A percentile compares a stretch with the other conserved stretches of the same genome.
These are phyloP conservation scores for Alloscopus bannaensis DNA, from an alignment of 2,888 invertebrate species.

Conservation along the genomic window DNA sequence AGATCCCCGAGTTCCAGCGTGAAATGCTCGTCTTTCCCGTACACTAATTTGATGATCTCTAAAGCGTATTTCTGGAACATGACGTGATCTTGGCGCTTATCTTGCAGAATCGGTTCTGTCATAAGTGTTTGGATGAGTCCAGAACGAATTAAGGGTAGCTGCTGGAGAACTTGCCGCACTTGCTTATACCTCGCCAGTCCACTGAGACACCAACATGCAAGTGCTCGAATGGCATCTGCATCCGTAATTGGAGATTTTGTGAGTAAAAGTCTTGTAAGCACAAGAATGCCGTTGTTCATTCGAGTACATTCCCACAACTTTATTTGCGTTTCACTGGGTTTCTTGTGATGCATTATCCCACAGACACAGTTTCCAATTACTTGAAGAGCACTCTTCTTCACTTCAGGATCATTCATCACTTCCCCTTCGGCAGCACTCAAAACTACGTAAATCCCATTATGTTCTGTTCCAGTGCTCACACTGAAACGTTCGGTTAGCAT, in stretches of 20 bases:
- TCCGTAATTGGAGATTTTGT: conserved; percentile 90
- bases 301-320: conserved; percentile 96
- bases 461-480: conserved; percentile 84
- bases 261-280: conserved; percentile 74
- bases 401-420: conserved; percentile 83
- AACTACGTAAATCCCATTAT: conserved; percentile 88
- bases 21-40: conserved; percentile 83
- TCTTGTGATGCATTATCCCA: conserved; percentile 86
- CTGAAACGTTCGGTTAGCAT: conserved; percentile 76
- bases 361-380: conserved; percentile 96
- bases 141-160: conserved; percentile 67
- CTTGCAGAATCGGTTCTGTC: conserved; percentile 97
- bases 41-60: conserved; percentile 91
- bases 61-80: conserved; percentile 96
- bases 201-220: conserved; percentile 94
- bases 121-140: conserved; percentile 83
- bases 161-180: conserved; percentile 70
- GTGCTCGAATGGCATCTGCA: conserved; percentile 94
- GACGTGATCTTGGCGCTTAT: conserved; percentile 95
- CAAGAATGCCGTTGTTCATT: conserved; percentile 97
- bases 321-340: conserved; percentile 86
- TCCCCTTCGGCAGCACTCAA: conserved; percentile 93
- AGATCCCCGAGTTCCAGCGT: conserved; percentile 75
- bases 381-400: conserved; percentile 81
- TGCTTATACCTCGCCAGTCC: conserved; percentile 90